phyloP scores from a whole-genome alignment of 2,113 vertebrate species.

The Lamprotornis superbus region DNA sequence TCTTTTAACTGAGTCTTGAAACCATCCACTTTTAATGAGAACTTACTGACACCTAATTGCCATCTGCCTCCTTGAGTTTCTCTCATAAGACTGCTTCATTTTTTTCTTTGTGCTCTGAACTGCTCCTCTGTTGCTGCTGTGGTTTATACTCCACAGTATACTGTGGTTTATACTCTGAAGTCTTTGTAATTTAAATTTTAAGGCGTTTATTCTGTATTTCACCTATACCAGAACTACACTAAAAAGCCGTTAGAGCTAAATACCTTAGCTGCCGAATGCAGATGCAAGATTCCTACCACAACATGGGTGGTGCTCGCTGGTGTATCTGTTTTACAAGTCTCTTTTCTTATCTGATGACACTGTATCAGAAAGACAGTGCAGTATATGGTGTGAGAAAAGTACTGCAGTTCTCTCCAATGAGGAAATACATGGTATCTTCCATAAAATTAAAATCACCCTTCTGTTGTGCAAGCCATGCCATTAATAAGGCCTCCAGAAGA shows the following conservation, averaged over 20 bases:
- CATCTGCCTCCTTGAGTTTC: conserved; percentile 22
- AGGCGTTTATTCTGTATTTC: not conserved
- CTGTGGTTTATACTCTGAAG: not conserved
- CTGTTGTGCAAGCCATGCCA: accelerated
- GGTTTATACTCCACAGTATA: not conserved
- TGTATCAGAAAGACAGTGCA: not conserved
- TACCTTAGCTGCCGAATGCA: not conserved
- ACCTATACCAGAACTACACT: not conserved
- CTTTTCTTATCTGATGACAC: not conserved
- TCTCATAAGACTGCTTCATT: not conserved
- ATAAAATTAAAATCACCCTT: not conserved
- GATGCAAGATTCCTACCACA: not conserved
- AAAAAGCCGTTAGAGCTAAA: not conserved
- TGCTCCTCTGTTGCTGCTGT: not conserved
- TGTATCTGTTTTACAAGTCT: not conserved
- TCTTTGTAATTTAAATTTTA: not conserved
- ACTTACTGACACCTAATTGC: conserved; percentile 26
- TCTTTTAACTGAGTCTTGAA: conserved; percentile 12
- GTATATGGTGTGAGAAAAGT: not conserved
- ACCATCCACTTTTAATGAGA: conserved; percentile 5
- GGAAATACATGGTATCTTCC: accelerated
- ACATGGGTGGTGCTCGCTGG: not conserved
- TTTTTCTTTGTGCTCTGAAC: conserved; percentile 18
- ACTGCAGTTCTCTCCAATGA: not conserved
- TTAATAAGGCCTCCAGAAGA: not conserved